Evolutionary conservation across 2,113 vertebrate genomes (phyloP).

Genomic region (Eptesicus fuscus): DNA sequence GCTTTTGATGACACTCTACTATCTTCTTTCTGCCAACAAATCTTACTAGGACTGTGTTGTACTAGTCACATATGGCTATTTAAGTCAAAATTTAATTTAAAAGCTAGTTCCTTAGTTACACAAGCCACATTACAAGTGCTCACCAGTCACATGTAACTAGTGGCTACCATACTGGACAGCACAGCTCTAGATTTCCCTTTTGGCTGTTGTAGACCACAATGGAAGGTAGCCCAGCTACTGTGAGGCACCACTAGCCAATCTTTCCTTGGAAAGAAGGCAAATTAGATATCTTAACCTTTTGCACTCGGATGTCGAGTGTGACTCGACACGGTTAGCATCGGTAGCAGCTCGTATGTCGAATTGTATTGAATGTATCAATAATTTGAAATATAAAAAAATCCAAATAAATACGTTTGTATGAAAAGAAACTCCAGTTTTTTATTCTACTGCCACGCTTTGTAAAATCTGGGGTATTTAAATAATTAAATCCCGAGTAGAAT

Average conservation of each 20-base stretch:
- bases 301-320: no score
- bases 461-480: no score
- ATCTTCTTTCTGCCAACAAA: neutral
- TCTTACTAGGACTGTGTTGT: neutral
- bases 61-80: neutral
- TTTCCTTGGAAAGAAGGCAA: neutral
- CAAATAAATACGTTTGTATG: no score
- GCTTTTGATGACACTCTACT: neutral
- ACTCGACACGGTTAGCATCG: no score
- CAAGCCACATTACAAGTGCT: neutral
- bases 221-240: neutral
- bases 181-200: neutral
- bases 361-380: no score
- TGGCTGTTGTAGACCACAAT: neutral
- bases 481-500: no score
- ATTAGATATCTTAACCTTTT: neutral
- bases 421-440: no score
- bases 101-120: neutral
- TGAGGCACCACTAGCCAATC: neutral
- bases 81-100: slow-evolving; percentile 8
- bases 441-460: no score
- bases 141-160: neutral
- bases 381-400: no score
- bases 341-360: no score
- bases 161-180: neutral